Percentiles rank a stretch among this genome's conserved stretches.
Conservation (phyloP, 2,888 invertebrate genomes). For the Ichneumoninae sp. region DNA sequence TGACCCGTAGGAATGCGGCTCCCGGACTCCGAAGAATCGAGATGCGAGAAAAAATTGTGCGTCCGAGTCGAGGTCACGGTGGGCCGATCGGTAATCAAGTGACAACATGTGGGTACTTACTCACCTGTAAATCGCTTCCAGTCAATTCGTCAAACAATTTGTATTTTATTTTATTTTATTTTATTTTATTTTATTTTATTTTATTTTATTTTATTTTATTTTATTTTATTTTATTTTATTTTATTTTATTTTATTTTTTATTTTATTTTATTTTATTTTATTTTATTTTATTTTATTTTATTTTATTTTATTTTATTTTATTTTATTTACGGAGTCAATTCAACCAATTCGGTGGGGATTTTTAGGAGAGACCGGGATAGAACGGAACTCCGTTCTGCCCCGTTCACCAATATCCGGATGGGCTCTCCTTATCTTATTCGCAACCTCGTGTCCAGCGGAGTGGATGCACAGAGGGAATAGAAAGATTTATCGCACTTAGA, state of each 20-base stretch:
- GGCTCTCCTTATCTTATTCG: constrained; percentile 11
- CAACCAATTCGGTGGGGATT: too few relatives aligned
- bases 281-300: not conserved
- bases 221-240: too few relatives aligned
- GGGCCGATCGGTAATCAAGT: constrained; percentile 50
- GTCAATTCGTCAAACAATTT: not conserved
- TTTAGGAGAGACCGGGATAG: too few relatives aligned
- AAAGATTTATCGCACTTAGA: constrained; percentile 58
- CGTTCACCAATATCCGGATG: too few relatives aligned
- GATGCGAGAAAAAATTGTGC: constrained; percentile 51
- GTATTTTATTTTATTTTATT: not conserved
- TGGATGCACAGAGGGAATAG: constrained; percentile 25
- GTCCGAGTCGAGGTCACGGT: constrained; percentile 36
- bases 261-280: not conserved
- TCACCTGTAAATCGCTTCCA: constrained; percentile 48
- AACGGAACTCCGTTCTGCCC: too few relatives aligned
- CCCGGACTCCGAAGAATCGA: constrained; percentile 51
- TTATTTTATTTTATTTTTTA: not conserved
- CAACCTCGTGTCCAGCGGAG: constrained; percentile 8
- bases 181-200: too few relatives aligned
- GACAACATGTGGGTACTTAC: constrained; percentile 53
- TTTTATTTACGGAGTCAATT: too few relatives aligned
- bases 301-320: too few relatives aligned
- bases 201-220: not conserved
- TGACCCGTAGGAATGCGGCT: constrained; percentile 61